Evolutionary conservation across 2,888 invertebrate species (phyloP).

Genomic region (Drosophila falleni): DNA sequence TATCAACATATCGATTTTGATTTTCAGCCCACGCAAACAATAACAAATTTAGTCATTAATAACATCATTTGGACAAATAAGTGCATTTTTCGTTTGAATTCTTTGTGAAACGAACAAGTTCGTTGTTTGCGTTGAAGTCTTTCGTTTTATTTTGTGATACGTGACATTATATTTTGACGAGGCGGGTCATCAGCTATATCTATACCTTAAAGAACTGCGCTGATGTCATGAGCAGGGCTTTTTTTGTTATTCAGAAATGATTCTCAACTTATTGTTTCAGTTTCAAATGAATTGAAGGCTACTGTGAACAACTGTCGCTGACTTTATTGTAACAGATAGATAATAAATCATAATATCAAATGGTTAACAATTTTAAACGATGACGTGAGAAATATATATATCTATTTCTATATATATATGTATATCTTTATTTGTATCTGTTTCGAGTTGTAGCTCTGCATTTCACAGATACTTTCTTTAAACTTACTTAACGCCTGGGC

Average conservation of each 20-base stretch:
- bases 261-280: conserved; percentile 36
- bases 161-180: conserved; percentile 20
- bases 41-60: conserved; percentile 61
- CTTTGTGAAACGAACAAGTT: conserved; percentile 52
- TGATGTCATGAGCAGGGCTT: conserved; percentile 70
- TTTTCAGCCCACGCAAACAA: conserved; percentile 41
- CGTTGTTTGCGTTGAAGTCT: conserved; percentile 75
- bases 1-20: conserved; percentile 19
- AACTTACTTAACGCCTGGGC: conserved; percentile 57
- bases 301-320: conserved; percentile 55
- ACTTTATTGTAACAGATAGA: conserved; percentile 72
- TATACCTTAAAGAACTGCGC: conserved; percentile 31
- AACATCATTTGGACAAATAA: conserved; percentile 73
- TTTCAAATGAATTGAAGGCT: conserved; percentile 37
- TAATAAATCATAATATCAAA: conserved; percentile 37
- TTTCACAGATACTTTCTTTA: conserved; percentile 60
- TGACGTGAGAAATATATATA: conserved; percentile 70
- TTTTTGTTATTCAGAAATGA: conserved; percentile 28
- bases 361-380: conserved; percentile 39
- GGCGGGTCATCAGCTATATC: conserved; percentile 30
- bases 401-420: too few species aligned
- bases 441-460: conserved; percentile 15
- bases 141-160: conserved; percentile 56
- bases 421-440: conserved; percentile 15
- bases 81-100: conserved; percentile 58